Conservation (phyloP, 2,113 vertebrate species). For the Elachura formosa region DNA sequence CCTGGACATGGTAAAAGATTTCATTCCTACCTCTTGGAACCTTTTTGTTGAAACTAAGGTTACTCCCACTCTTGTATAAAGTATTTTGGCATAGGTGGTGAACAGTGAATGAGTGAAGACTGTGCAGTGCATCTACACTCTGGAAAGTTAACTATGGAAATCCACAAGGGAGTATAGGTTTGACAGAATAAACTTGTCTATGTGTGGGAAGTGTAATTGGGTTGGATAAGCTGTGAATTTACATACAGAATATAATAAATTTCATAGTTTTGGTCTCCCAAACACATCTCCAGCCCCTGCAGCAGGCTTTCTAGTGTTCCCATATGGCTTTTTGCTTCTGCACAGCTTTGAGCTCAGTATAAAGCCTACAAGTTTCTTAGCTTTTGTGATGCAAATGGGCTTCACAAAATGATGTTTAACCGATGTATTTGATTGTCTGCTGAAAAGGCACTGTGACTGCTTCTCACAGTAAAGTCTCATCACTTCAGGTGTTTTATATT, state of each 20-base stretch:
- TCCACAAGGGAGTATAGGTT: neutral
- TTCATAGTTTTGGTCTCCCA: neutral
- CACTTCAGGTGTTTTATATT: neutral
- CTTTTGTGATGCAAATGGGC: slow-evolving; percentile 39
- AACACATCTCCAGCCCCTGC: slow-evolving; percentile 20
- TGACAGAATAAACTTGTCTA: slow-evolving; percentile 18
- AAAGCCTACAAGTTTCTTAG: slow-evolving; percentile 22
- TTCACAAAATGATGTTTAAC: slow-evolving; percentile 4
- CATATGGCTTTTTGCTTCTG: slow-evolving; percentile 14
- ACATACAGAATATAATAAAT: neutral
- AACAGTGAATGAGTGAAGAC: neutral
- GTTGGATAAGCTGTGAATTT: slow-evolving; percentile 37
- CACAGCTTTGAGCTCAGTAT: slow-evolving; percentile 16
- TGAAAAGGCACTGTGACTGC: slow-evolving; percentile 13
- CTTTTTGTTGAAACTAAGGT: neutral
- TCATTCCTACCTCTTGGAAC: neutral
- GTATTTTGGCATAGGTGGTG: neutral
- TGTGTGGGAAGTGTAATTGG: slow-evolving; percentile 30
- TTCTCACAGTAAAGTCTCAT: neutral
- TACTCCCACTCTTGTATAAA: neutral
- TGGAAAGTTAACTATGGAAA: slow-evolving; percentile 20
- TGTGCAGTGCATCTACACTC: neutral
- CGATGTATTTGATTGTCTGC: slow-evolving; percentile 15
- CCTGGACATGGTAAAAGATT: slow-evolving; percentile 75
- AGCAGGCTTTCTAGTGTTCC: slow-evolving; percentile 27